Evolutionary conservation across 2,797 vertebrate genomes (phyloP), one percentile per base, ranked within the genome.

Genomic region (Trachurus trachurus): DNA sequence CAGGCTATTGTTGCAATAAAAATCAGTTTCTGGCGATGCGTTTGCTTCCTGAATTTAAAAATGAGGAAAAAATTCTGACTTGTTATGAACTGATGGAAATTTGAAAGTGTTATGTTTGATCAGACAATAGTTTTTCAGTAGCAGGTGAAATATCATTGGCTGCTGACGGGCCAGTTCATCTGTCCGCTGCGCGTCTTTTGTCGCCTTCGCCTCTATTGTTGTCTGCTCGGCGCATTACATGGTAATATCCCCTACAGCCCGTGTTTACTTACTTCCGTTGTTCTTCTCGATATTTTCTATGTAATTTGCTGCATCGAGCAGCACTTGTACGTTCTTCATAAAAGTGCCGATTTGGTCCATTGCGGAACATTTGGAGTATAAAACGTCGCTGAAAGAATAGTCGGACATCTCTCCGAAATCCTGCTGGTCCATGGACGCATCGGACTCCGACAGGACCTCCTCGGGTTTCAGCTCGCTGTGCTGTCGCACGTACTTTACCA

Each of bases 281-380:
- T 91, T 96, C 94, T 96, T 96, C 94, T 97, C 97, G 85, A 95
- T 83, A 85, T 96, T 96, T 89, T 98, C 97, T 92, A 97, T 94
- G 94, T 97, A 97, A 92, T 94, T 95, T 76, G 97, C 97, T 37
- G 97, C 97, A 89, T 98, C 96, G 91, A 97, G 96, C 91, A 98
- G 92, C 90, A 97, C 96, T 92, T 97, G 97, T 89, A 98, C 97
- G 92, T 97, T 97, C 94, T 96, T 96, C 92, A 97, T 95, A 76
- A 97, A 98, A 94, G 97, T 97, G 94, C 95, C 96, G 94, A 97
- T 96, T 67, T 94, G 94, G 88, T 96, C 95, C 93, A 96, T 96
- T 93, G 96, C 95, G 93, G 96, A 96, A 90, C 95, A 96, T 78
- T 94, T 93, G 90, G 95, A 95, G 93, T 95, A 95, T 75, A 96